phyloP scores from a whole-genome alignment of 2,113 vertebrate genomes.

The Otocyon megalotis region DNA sequence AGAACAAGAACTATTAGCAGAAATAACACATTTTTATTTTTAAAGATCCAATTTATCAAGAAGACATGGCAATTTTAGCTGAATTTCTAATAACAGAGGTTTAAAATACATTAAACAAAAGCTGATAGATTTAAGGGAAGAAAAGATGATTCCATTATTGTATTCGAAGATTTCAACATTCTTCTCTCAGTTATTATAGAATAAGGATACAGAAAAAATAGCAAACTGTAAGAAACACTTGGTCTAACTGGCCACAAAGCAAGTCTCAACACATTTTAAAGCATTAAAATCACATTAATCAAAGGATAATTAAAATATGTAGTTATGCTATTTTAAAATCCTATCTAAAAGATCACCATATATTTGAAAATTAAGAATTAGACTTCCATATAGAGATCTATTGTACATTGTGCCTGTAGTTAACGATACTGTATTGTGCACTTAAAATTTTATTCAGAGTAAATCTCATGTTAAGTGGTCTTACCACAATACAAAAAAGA shows the following conservation, averaged over 20 bases:
- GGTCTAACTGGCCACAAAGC: not conserved
- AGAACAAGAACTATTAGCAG: not conserved
- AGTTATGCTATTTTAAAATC: not conserved
- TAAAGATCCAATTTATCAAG: not conserved
- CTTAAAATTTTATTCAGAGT: not conserved
- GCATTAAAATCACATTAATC: not conserved
- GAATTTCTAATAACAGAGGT: not conserved
- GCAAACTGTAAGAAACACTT: not conserved
- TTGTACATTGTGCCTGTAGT: not conserved
- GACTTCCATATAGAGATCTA: not conserved
- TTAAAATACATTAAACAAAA: not conserved
- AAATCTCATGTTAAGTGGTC: not conserved
- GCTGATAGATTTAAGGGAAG: not conserved
- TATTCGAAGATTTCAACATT: not conserved
- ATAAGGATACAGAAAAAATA: not conserved
- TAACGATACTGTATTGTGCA: not conserved
- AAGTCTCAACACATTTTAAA: not conserved
- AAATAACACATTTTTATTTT: not conserved
- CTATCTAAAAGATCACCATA: not conserved
- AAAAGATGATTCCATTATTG: not conserved
- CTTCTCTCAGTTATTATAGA: not conserved
- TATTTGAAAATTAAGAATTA: not conserved
- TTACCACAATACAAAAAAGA: not conserved
- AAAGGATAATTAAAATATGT: not conserved
- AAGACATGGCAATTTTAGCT: not conserved